Conservation (phyloP, 1,140 invertebrate genomes). For the Eriocheir sinensis region DNA sequence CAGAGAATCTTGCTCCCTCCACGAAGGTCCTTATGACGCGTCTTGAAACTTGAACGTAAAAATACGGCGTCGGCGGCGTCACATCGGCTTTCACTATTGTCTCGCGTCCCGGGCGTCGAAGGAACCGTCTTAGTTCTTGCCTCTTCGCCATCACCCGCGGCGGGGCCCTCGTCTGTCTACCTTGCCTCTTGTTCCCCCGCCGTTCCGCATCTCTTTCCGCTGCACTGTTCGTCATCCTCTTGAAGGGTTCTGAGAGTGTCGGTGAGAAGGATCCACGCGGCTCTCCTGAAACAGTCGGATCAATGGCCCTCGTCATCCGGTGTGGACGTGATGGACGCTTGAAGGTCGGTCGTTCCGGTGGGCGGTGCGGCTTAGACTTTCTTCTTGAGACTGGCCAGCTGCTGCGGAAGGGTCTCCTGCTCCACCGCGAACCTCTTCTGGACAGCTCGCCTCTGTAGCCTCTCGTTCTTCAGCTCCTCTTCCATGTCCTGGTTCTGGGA, state of each 20-base stretch:
- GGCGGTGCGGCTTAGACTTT: conserved; percentile 8
- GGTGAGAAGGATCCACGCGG: not conserved
- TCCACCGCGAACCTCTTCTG: conserved; percentile 65
- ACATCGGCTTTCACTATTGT: conserved; percentile 7
- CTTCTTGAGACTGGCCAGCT: conserved; percentile 71
- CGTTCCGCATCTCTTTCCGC: not conserved
- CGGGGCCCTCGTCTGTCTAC: not conserved
- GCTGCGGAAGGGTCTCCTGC: conserved; percentile 62
- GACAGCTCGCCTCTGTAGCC: conserved; percentile 20
- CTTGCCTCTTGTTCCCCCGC: no score
- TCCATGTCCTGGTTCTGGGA: conserved; percentile 62
- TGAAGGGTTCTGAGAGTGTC: not conserved
- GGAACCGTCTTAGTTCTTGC: not conserved
- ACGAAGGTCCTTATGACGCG: not conserved
- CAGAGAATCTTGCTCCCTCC: not conserved
- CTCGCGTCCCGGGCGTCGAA: not conserved
- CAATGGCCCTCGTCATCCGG: not conserved
- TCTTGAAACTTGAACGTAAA: not conserved
- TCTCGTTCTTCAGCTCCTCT: conserved; percentile 56
- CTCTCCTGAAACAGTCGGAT: not conserved
- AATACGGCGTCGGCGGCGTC: no score
- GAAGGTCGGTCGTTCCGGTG: not conserved
- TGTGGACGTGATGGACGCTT: not conserved
- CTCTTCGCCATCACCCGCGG: not conserved
- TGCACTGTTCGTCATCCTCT: not conserved